A percentile compares a stretch with the other conserved stretches of the same genome.
These are phyloP conservation scores for Stenurella melanura DNA, from an alignment of 2,888 invertebrate genomes.

Conservation along the genomic window DNA sequence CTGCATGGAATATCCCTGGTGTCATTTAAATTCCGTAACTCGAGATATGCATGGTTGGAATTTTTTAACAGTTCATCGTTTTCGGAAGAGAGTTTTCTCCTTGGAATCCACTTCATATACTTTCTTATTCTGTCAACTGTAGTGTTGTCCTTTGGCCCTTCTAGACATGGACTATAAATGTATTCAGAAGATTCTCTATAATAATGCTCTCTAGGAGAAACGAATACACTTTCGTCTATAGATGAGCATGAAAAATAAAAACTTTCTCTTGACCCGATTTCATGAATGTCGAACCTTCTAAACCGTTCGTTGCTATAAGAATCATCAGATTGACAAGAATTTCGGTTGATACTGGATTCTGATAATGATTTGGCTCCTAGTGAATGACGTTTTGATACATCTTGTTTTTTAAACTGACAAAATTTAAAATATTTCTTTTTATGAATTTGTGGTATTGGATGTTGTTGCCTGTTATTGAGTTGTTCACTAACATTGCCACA, in stretches of 20 bases:
- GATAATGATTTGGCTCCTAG: background rate
- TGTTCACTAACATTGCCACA: too few species aligned
- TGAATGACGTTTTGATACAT: background rate
- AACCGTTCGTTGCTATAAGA: background rate
- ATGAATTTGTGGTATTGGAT: background rate
- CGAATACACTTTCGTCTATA: background rate
- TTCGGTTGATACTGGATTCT: background rate
- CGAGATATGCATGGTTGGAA: background rate
- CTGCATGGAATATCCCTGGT: background rate
- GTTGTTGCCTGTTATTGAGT: background rate
- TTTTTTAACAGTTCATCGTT: background rate
- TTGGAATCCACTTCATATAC: background rate
- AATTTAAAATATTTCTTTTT: slow-evolving; percentile 13
- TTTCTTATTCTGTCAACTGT: slow-evolving; percentile 23
- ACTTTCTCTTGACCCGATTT: background rate
- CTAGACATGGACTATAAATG: slow-evolving; percentile 19
- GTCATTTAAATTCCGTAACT: background rate
- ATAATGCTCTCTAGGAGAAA: background rate
- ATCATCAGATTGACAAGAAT: background rate
- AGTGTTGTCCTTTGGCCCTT: background rate
- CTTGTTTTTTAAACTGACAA: background rate
- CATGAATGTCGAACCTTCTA: background rate
- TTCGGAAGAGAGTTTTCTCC: background rate
- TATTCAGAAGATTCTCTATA: slow-evolving; percentile 9
- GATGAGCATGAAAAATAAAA: background rate